Evolutionary conservation across 1,140 invertebrate species (phyloP), one percentile per base, ranked within the genome.

Genomic region (Monochamus saltuarius): DNA sequence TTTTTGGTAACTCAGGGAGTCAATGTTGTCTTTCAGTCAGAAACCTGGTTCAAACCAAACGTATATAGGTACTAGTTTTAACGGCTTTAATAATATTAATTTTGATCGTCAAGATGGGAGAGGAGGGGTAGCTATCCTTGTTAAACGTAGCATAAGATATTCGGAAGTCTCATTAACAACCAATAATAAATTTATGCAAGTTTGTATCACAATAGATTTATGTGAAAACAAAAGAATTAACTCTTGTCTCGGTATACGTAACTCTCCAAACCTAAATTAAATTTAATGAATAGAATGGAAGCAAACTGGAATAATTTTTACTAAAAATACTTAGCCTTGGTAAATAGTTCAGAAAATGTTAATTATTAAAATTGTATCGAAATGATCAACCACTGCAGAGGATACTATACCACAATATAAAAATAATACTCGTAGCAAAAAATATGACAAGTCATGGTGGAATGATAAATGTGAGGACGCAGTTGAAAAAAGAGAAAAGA

Each of bases 21-120:
- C 22, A 16, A 51, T 37, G 38, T 51, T 36, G 8, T 1, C 13
- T n/a, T 51, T 14, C 9, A 35, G 17, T 13, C 10, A 17, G 49
- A 37, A 37, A 51, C 49, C 13, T 51, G 49, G 49, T 51, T 51
- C n/a, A 51, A 51, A 19, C 22, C 35, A 36, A n/a, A 37, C 38
- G 38, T 13, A 14, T 14, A 37, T 13, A n/a, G n/a, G n/a, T n/a
- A n/a, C 38, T 16, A 36, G 4, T 37, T 36, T 36, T 14, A 36
- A 4, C 4, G 35, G 35, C 8, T 51, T 37, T 19, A 51, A 36
- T 16, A 36, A 13, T 37, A 37, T 51, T 36, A 35, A 36, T 37
- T 1, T 37, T 7, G 49, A 51, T 16, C 35, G 49, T 8, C 13
- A 7, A 37, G 7, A 7, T 14, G 34, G 34, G 7, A 14, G 13